These are phyloP conservation scores for Bicyclus anynana DNA, from an alignment of 1,140 invertebrate genomes.

Conservation along the genomic window DNA sequence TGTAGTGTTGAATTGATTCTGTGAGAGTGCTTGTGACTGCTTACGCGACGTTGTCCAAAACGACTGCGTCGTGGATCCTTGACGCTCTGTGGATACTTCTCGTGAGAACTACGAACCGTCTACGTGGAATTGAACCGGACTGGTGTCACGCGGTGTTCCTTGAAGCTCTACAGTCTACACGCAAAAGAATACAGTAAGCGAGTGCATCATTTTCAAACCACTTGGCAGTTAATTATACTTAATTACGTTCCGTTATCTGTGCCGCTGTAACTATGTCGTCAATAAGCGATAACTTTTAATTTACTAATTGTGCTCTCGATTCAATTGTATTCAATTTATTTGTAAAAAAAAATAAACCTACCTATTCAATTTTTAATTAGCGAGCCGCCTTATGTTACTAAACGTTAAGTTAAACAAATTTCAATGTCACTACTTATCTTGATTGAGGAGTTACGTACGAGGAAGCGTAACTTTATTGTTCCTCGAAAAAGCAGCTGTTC, in stretches of 20 bases:
- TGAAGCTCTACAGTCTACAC: too few species aligned
- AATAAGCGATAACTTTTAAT: slow-evolving; percentile 17
- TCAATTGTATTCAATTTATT: slow-evolving; percentile 5
- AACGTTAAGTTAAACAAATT: slow-evolving; percentile 24
- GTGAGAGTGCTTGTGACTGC: slow-evolving; percentile 59
- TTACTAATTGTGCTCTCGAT: slow-evolving; percentile 5
- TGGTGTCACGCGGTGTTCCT: too few species aligned
- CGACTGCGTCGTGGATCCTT: slow-evolving; percentile 53
- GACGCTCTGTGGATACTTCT: slow-evolving; percentile 47
- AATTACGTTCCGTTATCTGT: slow-evolving; percentile 18
- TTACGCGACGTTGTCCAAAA: slow-evolving; percentile 52
- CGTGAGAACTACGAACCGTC: slow-evolving; percentile 36
- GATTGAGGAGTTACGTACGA: slow-evolving; percentile 60
- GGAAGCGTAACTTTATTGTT: slow-evolving; percentile 55
- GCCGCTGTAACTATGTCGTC: slow-evolving; percentile 5
- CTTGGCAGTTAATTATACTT: neutral
- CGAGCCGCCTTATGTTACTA: neutral
- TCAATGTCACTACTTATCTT: slow-evolving; percentile 59
- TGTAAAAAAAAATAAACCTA: too few species aligned
- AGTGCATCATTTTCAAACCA: neutral
- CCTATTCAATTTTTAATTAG: neutral
- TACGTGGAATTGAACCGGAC: slow-evolving; percentile 65
- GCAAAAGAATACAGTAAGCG: too few species aligned
- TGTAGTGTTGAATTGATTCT: slow-evolving; percentile 52
- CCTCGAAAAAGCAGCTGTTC: too few species aligned